These are phyloP conservation scores for Minunthozetes semirufus DNA, from an alignment of 2,888 invertebrate species.

Conservation along the genomic window DNA sequence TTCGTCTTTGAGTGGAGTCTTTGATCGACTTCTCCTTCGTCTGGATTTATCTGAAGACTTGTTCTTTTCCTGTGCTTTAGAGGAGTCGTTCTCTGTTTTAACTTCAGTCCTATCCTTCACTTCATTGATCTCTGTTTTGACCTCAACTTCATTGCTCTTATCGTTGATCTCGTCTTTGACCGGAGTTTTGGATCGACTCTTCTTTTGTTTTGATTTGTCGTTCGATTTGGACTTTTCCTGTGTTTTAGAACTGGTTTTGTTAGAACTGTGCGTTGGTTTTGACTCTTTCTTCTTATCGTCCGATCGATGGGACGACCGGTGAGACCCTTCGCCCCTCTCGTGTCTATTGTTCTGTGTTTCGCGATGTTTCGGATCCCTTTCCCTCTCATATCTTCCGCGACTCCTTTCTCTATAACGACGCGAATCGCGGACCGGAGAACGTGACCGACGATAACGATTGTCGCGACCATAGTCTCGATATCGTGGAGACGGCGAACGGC, in stretches of 20 bases:
- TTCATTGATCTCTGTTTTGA: background rate
- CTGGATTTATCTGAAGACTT: too few species aligned
- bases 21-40: too few species aligned
- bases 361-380: constrained; percentile 4
- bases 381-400: background rate
- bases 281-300: constrained; percentile 5
- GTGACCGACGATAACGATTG: background rate
- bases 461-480: background rate
- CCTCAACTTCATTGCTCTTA: background rate
- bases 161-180: background rate
- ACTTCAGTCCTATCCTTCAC: background rate
- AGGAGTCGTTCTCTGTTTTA: background rate
- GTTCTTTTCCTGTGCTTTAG: background rate
- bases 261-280: background rate
- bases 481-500: constrained; percentile 1
- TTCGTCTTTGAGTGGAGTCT: too few species aligned
- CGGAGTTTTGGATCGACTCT: background rate
- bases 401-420: background rate
- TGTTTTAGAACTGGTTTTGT: background rate
- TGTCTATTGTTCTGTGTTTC: background rate
- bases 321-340: background rate
- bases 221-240: background rate
- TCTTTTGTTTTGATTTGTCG: background rate
- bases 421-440: background rate
- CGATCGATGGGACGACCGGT: constrained; percentile 3